Conservation (phyloP, 2,888 invertebrate genomes). For the Acleris literana region DNA sequence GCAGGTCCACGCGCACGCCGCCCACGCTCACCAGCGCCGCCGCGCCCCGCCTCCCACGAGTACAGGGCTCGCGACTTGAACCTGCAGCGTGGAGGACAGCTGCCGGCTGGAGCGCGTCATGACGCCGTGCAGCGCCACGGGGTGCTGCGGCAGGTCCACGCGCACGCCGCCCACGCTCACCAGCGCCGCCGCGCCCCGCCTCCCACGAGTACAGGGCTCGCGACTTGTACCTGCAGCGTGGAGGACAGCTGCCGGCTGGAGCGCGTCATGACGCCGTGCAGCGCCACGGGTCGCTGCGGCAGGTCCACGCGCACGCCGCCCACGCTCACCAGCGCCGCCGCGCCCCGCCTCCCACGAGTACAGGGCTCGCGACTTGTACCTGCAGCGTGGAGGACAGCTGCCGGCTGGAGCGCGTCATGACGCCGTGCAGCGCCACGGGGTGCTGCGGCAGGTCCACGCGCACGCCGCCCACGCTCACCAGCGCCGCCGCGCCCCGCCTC, state of each 20-base stretch:
- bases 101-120: constrained; percentile 97
- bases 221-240: constrained; percentile 88
- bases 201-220: too few relatives aligned
- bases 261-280: constrained; percentile 99
- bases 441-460: constrained; percentile 98
- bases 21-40: constrained; percentile 93
- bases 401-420: constrained; percentile 97
- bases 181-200: constrained; percentile 88
- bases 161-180: constrained; percentile 94
- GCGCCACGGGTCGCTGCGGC: constrained; percentile 98
- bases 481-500: constrained; percentile 87
- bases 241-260: constrained; percentile 96
- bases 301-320: constrained; percentile 97
- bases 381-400: constrained; percentile 96
- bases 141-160: constrained; percentile 99
- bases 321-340: constrained; percentile 91
- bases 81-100: constrained; percentile 95
- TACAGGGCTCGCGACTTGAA: constrained; percentile 44
- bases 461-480: constrained; percentile 94
- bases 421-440: constrained; percentile 98
- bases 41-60: constrained; percentile 80
- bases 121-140: constrained; percentile 98
- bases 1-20: constrained; percentile 96
- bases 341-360: constrained; percentile 72
- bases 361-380: constrained; percentile 60